A percentile compares a stretch with the other conserved stretches of the same genome.
Evolutionary conservation across 2,888 invertebrate genomes (phyloP).

Genomic region (Stramonita haemastoma): DNA sequence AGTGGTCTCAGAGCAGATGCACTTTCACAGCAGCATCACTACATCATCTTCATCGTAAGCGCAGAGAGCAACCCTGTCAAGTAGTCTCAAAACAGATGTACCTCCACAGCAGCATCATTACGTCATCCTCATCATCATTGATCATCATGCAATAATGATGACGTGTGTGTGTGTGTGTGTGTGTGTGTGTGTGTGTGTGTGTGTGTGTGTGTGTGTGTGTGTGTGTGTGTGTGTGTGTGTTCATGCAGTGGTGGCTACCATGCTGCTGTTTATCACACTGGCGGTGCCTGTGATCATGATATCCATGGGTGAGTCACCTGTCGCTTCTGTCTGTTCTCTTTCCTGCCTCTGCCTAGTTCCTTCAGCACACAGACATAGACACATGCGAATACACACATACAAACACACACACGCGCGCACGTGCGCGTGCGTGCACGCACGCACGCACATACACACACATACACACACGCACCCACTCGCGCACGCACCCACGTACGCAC

Average conservation of each 20-base stretch:
- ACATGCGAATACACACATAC: neutral
- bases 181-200: slow-evolving; percentile 25
- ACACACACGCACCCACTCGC: neutral
- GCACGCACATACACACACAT: neutral
- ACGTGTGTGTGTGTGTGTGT: no score
- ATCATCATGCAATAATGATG: no score
- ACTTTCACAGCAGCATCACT: no score
- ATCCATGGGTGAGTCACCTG: slow-evolving; percentile 44
- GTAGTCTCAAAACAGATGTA: no score
- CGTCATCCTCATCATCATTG: no score
- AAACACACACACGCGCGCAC: neutral
- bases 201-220: neutral
- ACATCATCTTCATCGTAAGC: no score
- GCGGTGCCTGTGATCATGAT: slow-evolving; percentile 50
- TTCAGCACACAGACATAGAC: neutral
- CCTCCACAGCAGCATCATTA: no score
- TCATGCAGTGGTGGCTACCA: neutral
- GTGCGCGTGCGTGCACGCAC: no score
- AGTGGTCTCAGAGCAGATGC: no score
- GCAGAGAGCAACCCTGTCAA: no score
- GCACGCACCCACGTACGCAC: neutral
- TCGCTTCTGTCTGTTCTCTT: neutral
- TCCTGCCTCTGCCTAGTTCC: neutral
- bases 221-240: neutral
- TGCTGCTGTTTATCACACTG: slow-evolving; percentile 36